Percentiles rank a stretch among this genome's conserved stretches.
These are phyloP conservation scores for Ctena decussata DNA, from an alignment of 2,888 invertebrate species.

Conservation along the genomic window DNA sequence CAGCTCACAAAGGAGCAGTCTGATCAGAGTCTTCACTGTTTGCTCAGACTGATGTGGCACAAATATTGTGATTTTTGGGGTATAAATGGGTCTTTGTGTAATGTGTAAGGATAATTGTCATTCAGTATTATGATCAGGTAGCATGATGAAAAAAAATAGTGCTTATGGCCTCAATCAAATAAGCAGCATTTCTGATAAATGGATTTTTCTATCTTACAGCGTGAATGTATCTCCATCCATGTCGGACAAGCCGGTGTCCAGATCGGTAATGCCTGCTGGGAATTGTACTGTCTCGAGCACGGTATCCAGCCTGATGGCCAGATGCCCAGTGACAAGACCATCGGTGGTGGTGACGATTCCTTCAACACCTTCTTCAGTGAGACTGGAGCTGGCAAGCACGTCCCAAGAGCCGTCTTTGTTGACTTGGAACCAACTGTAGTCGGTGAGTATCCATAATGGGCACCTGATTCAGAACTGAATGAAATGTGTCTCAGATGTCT, in stretches of 20 bases:
- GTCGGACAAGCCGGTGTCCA: slow-evolving; percentile 88
- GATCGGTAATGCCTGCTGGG: slow-evolving; percentile 89
- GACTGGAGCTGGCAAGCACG: slow-evolving; percentile 98
- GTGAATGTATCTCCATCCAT: slow-evolving; percentile 87
- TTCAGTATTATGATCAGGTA: too few species aligned
- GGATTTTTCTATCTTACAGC: background rate
- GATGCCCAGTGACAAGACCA: slow-evolving; percentile 93
- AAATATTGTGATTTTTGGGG: too few species aligned
- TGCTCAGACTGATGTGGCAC: too few species aligned
- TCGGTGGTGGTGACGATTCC: slow-evolving; percentile 91
- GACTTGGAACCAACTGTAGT: slow-evolving; percentile 99
- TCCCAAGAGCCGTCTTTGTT: slow-evolving; percentile 96
- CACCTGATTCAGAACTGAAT: too few species aligned
- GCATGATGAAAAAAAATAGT: too few species aligned
- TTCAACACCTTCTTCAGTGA: slow-evolving; percentile 97
- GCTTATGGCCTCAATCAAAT: too few species aligned
- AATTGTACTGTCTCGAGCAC: slow-evolving; percentile 89
- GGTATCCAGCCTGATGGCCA: slow-evolving; percentile 88
- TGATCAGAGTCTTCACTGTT: too few species aligned
- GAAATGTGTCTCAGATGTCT: too few species aligned
- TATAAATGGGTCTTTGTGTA: too few species aligned
- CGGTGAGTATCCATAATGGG: slow-evolving; percentile 88
- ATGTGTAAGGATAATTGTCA: too few species aligned
- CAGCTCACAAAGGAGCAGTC: too few species aligned
- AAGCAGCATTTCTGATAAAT: too few species aligned